Percentiles rank a stretch among this genome's conserved stretches.
Evolutionary conservation across 2,113 vertebrate genomes (phyloP).

Genomic region (Eulemur rufifrons): DNA sequence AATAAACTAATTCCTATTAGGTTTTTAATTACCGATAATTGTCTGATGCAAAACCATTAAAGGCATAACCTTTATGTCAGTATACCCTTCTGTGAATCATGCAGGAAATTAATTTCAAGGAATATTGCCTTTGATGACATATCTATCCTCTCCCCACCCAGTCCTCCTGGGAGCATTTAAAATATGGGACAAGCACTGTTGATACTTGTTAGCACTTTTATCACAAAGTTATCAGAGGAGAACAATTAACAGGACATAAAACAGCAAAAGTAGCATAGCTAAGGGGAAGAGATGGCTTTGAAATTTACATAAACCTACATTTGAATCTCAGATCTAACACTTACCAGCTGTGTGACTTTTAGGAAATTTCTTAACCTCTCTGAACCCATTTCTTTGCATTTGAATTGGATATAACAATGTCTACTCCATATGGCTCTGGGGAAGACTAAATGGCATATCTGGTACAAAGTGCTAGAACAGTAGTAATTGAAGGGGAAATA

Average conservation of each 20-base stretch:
- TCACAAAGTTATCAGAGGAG: constrained; percentile 16
- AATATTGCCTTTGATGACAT: constrained; percentile 38
- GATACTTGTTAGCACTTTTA: constrained; percentile 39
- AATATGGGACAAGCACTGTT: background rate
- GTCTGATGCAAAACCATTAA: constrained; percentile 28
- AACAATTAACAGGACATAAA: background rate
- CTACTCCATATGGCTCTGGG: background rate
- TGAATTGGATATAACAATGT: background rate
- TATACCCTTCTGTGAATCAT: constrained; percentile 24
- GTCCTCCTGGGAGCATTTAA: background rate
- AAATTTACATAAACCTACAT: background rate
- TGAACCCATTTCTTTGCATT: background rate
- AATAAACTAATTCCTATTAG: constrained; percentile 35
- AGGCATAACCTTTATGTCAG: background rate
- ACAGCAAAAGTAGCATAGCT: background rate
- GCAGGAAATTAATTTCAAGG: constrained; percentile 56
- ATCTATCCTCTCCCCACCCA: background rate
- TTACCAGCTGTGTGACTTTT: background rate
- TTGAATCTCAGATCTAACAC: background rate
- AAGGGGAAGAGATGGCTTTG: background rate
- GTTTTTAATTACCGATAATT: constrained; percentile 59
- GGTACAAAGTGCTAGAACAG: background rate
- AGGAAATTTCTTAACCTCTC: background rate
- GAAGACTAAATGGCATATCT: background rate
- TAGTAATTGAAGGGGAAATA: background rate